A percentile compares a stretch with the other conserved stretches of the same genome.
Conservation (phyloP, 2,888 invertebrate genomes). For the Phalera bucephala region DNA sequence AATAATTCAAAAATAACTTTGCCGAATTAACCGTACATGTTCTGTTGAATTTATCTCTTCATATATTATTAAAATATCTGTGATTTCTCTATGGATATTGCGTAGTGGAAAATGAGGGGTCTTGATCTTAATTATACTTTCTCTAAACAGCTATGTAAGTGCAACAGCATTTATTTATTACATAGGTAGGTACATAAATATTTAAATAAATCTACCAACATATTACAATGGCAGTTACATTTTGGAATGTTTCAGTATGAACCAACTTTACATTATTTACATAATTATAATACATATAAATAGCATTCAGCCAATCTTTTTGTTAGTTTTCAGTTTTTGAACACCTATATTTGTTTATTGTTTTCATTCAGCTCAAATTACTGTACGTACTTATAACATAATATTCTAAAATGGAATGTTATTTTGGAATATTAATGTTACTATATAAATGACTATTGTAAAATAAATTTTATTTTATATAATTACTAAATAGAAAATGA, state of each 20-base stretch:
- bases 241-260: constrained; percentile 31
- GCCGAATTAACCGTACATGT: too few relatives aligned
- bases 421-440: background rate
- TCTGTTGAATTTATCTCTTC: too few relatives aligned
- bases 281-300: constrained; percentile 4
- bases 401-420: too few relatives aligned
- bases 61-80: too few relatives aligned
- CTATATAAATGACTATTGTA: constrained; percentile 3
- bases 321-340: background rate
- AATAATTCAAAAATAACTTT: too few relatives aligned
- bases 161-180: background rate
- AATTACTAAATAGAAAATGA: constrained; percentile 3
- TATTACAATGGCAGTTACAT: constrained; percentile 10
- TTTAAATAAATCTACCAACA: constrained; percentile 9
- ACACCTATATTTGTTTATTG: too few relatives aligned
- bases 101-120: too few relatives aligned
- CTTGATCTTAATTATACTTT: too few relatives aligned
- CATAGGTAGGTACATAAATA: background rate
- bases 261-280: constrained; percentile 20
- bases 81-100: too few relatives aligned
- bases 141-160: too few relatives aligned
- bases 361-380: too few relatives aligned
- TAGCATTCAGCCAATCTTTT: background rate
- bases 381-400: too few relatives aligned
- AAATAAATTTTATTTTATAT: constrained; percentile 6